Percentiles rank a stretch among this genome's conserved stretches.
Conservation (phyloP, 2,888 invertebrate species). For the Xanthorhoe spadicearia region DNA sequence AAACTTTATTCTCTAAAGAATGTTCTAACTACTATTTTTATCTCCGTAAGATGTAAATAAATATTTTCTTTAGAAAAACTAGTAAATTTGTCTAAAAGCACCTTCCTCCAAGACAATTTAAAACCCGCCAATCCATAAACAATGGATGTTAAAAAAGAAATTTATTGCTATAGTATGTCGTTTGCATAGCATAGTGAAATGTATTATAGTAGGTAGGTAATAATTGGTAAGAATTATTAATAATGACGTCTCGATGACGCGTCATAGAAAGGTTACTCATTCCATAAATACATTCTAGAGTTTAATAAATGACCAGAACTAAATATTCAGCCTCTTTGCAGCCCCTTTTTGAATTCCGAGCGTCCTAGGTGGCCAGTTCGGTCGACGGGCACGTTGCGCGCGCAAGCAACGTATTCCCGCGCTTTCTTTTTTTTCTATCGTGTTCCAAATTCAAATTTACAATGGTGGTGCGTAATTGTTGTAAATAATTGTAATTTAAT, state of each 20-base stretch:
- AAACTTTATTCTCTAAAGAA: neutral
- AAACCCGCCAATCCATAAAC: slow-evolving; percentile 13
- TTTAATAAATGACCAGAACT: slow-evolving; percentile 20
- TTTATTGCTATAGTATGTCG: slow-evolving; percentile 12
- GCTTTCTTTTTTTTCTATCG: slow-evolving; percentile 43
- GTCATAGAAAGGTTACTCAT: slow-evolving; percentile 34
- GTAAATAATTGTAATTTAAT: slow-evolving; percentile 20
- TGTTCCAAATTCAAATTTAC: slow-evolving; percentile 47
- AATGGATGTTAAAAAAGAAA: slow-evolving; percentile 17
- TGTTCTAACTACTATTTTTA: neutral
- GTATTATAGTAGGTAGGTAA: neutral
- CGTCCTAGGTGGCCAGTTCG: slow-evolving; percentile 65
- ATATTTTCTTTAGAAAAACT: neutral
- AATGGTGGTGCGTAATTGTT: slow-evolving; percentile 67
- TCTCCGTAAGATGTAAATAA: neutral
- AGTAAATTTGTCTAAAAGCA: slow-evolving; percentile 9
- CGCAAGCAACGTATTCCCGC: slow-evolving; percentile 54
- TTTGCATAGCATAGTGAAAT: slow-evolving; percentile 3
- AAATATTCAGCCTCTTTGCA: slow-evolving; percentile 41
- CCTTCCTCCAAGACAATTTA: slow-evolving; percentile 12
- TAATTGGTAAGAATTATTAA: slow-evolving; percentile 7
- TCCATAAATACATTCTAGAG: slow-evolving; percentile 33
- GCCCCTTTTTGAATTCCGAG: slow-evolving; percentile 65
- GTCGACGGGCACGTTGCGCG: slow-evolving; percentile 60
- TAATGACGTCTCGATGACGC: slow-evolving; percentile 19